Evolutionary conservation across 2,113 vertebrate species (phyloP), one percentile per base, ranked within the genome.

Genomic region (Coracopsis vasa): DNA sequence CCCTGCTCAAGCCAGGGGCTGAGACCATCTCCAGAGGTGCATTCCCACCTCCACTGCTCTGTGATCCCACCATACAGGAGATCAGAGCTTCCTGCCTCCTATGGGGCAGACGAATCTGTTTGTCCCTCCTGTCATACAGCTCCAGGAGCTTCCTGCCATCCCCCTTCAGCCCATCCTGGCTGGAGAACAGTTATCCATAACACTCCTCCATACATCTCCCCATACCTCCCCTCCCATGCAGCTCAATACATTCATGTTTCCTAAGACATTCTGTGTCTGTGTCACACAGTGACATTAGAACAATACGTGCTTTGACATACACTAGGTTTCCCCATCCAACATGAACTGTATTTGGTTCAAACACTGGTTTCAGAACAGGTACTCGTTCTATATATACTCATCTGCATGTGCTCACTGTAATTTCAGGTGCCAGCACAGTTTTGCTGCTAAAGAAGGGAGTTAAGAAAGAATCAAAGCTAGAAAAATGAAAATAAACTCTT

Each of bases 291-390:
- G 31, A 2, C 31, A 5, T 23, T 31, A 16, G 21, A 75, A 37
- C 13, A 42, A 9, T 3, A 1, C 13, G 0, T 24, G 39, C 39
- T 73, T 41, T 16, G 4, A 9, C 27, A 1, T 6, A 5, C 14
- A 5, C 18, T n/a, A 16, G 45, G 25, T 47, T 27, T 67, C 28
- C 24, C 14, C 33, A 1, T 33, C n/a, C 45, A 2, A 0, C 2
- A 13, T 29, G 54, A 70, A 21, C 19, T 15, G 0, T 11, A 5
- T 44, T 66, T 75, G 39, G 15, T 35, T 73, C 37, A 44, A 27
- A 42, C 5, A 7, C 4, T n/a, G 39, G 12, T 20, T 80, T 74
- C 67, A 39, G 37, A 24, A 16, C 15, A 41, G 37, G n/a, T 33
- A 3, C 56, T 60, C 29, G 2, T 35, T 24, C 13, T 58, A 16